A percentile compares a stretch with the other conserved stretches of the same genome.
Conservation (phyloP, 2,797 vertebrate species). For the Halcyon chelicuti region DNA sequence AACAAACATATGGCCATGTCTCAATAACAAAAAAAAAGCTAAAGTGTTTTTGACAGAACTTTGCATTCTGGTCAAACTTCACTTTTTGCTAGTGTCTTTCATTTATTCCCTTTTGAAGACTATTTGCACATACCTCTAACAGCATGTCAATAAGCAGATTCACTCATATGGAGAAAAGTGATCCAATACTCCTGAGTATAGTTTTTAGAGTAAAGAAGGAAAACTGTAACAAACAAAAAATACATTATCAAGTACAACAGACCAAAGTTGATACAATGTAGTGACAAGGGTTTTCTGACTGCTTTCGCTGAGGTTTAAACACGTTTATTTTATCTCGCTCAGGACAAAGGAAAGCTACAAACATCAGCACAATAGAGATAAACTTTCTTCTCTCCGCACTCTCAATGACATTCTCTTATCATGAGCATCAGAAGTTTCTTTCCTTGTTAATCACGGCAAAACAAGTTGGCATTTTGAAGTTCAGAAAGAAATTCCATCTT, state of each 20-base stretch:
- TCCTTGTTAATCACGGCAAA: background rate
- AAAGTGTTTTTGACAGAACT: constrained; percentile 61
- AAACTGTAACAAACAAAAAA: background rate
- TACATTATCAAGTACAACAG: background rate
- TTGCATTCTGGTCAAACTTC: constrained; percentile 49
- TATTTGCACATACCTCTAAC: constrained; percentile 18
- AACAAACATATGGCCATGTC: constrained; percentile 57
- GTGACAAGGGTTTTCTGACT: background rate
- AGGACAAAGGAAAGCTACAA: background rate
- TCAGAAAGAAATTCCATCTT: background rate
- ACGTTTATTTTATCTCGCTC: background rate
- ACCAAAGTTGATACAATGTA: background rate
- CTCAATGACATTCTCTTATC: background rate
- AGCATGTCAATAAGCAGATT: constrained; percentile 30
- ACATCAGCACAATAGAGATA: background rate
- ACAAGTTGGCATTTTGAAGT: background rate
- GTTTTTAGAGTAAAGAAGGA: background rate
- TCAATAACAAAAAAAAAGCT: constrained; percentile 55
- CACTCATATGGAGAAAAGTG: background rate
- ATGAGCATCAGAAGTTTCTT: background rate
- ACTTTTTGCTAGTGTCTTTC: constrained; percentile 40
- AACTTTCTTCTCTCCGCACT: background rate
- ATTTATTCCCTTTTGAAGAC: constrained; percentile 47
- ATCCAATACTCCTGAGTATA: background rate
- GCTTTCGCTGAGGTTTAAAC: background rate